Evolutionary conservation across 2,113 vertebrate species (phyloP).

Genomic region (Syngnathus scovelli): DNA sequence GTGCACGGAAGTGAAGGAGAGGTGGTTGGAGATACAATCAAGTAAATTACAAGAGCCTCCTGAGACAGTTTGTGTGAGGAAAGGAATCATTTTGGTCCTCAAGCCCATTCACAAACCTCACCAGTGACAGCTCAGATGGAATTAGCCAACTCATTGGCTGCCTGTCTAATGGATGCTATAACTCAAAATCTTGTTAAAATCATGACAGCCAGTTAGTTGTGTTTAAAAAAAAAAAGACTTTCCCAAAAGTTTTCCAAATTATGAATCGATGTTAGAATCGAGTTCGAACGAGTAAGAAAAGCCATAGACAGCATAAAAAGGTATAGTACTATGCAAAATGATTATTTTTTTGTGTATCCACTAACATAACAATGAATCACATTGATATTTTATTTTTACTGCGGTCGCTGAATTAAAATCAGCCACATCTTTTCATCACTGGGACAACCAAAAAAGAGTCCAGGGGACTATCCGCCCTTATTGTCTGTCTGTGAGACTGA

Average conservation of each 20-base stretch:
- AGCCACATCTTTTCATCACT: constrained; percentile 26
- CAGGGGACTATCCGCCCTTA: constrained; percentile 11
- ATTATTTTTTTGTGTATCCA: background rate
- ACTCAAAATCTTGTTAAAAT: background rate
- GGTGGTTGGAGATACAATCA: constrained; percentile 19
- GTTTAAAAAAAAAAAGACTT: no score
- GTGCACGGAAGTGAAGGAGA: constrained; percentile 11
- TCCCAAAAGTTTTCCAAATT: no score
- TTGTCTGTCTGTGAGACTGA: constrained; percentile 3
- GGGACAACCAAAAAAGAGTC: constrained; percentile 16
- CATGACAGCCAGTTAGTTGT: no score
- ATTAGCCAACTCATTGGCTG: background rate
- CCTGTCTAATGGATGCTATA: background rate
- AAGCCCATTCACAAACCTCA: background rate
- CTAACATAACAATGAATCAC: constrained; percentile 39
- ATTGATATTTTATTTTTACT: constrained; percentile 37
- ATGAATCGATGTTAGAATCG: no score
- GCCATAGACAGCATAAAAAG: no score
- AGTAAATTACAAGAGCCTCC: background rate
- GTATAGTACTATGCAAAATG: no score
- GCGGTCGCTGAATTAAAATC: constrained; percentile 33
- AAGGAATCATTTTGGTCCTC: background rate
- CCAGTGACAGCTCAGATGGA: background rate
- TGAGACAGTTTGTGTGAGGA: background rate
- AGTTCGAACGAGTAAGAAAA: no score